Evolutionary conservation across 1,140 invertebrate species (phyloP).

Genomic region (Tetragnatha versicolor): DNA sequence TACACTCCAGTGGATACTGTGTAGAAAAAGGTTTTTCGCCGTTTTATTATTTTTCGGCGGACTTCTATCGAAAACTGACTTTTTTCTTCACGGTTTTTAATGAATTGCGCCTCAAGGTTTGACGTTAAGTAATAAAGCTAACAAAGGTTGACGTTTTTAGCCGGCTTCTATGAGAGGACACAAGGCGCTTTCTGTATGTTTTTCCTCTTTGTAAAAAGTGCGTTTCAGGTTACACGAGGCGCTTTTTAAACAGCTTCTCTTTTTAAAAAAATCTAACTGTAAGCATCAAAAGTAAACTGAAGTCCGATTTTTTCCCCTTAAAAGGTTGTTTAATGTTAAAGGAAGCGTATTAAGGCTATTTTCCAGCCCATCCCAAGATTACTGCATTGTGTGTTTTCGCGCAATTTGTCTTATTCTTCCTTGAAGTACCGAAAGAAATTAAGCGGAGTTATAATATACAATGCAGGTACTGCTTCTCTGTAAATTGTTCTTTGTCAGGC

Average conservation of each 20-base stretch:
- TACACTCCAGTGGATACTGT: constrained; percentile 6
- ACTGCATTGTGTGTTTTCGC: too few relatives aligned
- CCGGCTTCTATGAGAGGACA: neutral
- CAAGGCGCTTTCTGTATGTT: neutral
- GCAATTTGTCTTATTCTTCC: too few relatives aligned
- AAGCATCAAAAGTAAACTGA: neutral
- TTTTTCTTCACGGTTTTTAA: constrained; percentile 18
- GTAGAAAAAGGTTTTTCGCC: neutral
- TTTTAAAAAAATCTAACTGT: neutral
- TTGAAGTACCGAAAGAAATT: too few relatives aligned
- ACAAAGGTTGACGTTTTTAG: constrained; percentile 31
- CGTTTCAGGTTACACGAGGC: neutral
- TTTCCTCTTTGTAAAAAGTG: neutral
- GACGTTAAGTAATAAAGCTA: constrained; percentile 42
- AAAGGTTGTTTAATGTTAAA: too few relatives aligned
- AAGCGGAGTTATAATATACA: too few relatives aligned
- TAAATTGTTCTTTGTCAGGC: too few relatives aligned
- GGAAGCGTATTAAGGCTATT: too few relatives aligned
- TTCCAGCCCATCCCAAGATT: too few relatives aligned
- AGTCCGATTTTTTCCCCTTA: constrained; percentile 8
- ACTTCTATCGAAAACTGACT: neutral
- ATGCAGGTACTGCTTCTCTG: too few relatives aligned
- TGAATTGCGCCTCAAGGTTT: constrained; percentile 11
- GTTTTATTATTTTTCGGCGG: constrained; percentile 28
- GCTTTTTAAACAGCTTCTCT: neutral